Percentiles rank a stretch among this genome's conserved stretches.
Conservation (phyloP, 2,113 vertebrate genomes). For the Sporophila hypoxantha region DNA sequence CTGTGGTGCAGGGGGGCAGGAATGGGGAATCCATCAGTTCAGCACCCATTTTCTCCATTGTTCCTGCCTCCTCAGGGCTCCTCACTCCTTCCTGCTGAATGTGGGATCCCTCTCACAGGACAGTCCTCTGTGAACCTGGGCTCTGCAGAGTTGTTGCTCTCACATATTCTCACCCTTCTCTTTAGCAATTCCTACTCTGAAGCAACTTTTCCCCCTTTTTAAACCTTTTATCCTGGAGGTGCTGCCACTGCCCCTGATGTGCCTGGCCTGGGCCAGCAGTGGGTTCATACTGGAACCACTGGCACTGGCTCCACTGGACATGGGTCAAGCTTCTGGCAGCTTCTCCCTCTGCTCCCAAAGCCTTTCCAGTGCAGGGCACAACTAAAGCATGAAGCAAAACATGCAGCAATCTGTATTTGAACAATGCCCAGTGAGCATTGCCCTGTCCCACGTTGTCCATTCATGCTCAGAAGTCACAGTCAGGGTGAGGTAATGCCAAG, state of each 20-base stretch:
- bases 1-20: background rate
- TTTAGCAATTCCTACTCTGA: background rate
- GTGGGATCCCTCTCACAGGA: background rate
- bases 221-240: background rate
- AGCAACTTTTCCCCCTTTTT: background rate
- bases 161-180: background rate
- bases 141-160: background rate
- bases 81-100: background rate
- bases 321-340: background rate
- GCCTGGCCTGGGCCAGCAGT: background rate
- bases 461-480: background rate
- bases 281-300: background rate
- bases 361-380: background rate
- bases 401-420: fast-evolving
- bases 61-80: background rate
- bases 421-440: background rate
- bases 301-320: background rate
- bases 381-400: background rate
- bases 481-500: background rate
- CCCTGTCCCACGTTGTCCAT: background rate
- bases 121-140: background rate
- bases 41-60: background rate
- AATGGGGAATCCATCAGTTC: no score
- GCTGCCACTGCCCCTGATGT: background rate
- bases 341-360: background rate